Evolutionary conservation across 1,140 invertebrate genomes (phyloP).

Genomic region (Aphelenchoides fujianensis): DNA sequence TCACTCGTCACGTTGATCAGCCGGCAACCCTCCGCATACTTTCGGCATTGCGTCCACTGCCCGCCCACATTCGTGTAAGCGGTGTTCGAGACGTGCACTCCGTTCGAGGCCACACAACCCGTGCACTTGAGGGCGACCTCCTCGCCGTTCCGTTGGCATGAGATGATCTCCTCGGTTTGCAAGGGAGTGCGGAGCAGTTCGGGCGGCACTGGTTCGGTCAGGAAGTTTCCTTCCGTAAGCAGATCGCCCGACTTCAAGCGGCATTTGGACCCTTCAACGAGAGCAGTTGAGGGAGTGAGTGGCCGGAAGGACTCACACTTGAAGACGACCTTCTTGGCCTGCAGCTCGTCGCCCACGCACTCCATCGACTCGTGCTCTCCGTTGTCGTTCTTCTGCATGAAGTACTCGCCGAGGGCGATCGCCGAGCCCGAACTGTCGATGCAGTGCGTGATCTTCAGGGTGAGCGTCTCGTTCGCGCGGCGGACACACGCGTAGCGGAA

Average conservation of each 20-base stretch:
- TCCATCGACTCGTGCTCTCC: slow-evolving; percentile 36
- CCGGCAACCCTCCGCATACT: slow-evolving; percentile 43
- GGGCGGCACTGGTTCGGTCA: slow-evolving; percentile 21
- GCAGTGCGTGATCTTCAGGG: slow-evolving; percentile 30
- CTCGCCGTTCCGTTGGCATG: slow-evolving; percentile 43
- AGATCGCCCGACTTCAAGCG: slow-evolving; percentile 25
- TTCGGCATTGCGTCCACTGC: slow-evolving; percentile 47
- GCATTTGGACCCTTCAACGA: slow-evolving; percentile 44
- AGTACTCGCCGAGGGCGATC: slow-evolving; percentile 41
- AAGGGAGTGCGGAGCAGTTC: slow-evolving; percentile 29
- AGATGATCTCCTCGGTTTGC: slow-evolving; percentile 40
- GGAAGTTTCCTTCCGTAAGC: slow-evolving; percentile 44
- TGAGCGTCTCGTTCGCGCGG: not conserved
- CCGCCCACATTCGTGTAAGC: slow-evolving; percentile 38
- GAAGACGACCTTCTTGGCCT: slow-evolving; percentile 50
- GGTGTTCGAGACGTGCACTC: slow-evolving; percentile 34
- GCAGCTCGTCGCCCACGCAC: slow-evolving; percentile 37
- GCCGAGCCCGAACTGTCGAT: slow-evolving; percentile 38
- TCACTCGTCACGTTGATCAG: slow-evolving; percentile 45
- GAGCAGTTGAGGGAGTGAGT: no score
- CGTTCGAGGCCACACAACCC: slow-evolving; percentile 40
- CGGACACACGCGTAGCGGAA: slow-evolving; percentile 13
- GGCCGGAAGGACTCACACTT: slow-evolving; percentile 34
- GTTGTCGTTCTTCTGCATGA: slow-evolving; percentile 20
- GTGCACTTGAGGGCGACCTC: slow-evolving; percentile 33